These are phyloP conservation scores for Zele albiditarsus DNA, from an alignment of 2,888 invertebrate genomes.

Conservation along the genomic window DNA sequence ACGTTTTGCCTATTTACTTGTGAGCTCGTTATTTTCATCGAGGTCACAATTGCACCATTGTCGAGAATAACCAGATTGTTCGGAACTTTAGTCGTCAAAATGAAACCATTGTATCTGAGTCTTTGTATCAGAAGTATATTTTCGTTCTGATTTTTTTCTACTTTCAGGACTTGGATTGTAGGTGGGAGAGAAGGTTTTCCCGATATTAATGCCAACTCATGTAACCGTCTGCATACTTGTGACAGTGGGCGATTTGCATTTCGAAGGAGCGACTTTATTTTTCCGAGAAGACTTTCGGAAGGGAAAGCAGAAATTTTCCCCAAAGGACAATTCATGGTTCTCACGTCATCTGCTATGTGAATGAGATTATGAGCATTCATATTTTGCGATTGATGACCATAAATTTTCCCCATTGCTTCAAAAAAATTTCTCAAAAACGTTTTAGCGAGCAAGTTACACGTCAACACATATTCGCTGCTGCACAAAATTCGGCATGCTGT, in stretches of 20 bases:
- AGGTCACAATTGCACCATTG: too few relatives aligned
- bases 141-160: slow-evolving; percentile 2
- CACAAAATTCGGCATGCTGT: slow-evolving; percentile 32
- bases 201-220: slow-evolving; percentile 27
- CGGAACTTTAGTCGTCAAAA: slow-evolving; percentile 16
- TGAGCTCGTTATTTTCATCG: too few relatives aligned
- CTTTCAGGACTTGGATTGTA: slow-evolving; percentile 16
- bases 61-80: too few relatives aligned
- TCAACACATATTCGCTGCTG: slow-evolving; percentile 13
- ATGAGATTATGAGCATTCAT: slow-evolving; percentile 61
- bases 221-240: slow-evolving; percentile 47
- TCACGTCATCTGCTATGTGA: slow-evolving; percentile 48
- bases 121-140: slow-evolving; percentile 11
- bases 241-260: slow-evolving; percentile 45
- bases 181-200: slow-evolving; percentile 1
- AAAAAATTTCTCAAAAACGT: slow-evolving; percentile 13
- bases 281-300: slow-evolving; percentile 47
- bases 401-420: neutral
- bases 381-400: neutral
- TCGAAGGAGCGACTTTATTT: slow-evolving; percentile 44
- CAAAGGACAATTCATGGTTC: slow-evolving; percentile 38
- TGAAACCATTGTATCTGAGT: slow-evolving; percentile 27
- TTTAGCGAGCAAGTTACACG: slow-evolving; percentile 1
- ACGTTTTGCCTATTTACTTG: too few relatives aligned
- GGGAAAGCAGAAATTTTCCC: slow-evolving; percentile 42